These are phyloP conservation scores for Oreochromis mossambicus DNA, from an alignment of 2,797 vertebrate genomes.

Conservation along the genomic window DNA sequence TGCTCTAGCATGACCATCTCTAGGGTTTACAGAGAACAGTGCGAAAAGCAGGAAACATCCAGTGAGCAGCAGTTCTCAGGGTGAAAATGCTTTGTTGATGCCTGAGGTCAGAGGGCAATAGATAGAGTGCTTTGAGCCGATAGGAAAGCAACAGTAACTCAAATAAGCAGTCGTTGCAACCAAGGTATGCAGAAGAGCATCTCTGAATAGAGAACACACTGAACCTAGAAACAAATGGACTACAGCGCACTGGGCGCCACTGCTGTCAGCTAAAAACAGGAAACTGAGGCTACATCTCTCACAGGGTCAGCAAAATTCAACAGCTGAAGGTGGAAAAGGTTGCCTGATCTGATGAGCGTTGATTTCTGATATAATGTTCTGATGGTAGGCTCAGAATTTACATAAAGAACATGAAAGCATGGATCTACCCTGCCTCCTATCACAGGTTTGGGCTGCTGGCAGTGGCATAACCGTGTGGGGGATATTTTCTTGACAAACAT, in stretches of 20 bases:
- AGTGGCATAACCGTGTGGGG: neutral
- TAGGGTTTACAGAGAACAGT: neutral
- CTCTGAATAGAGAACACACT: neutral
- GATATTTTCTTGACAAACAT: neutral
- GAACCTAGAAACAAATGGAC: neutral
- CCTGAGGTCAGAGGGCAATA: conserved; percentile 44
- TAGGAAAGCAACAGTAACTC: neutral
- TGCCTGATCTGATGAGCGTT: neutral
- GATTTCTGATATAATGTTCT: neutral
- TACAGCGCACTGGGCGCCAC: neutral
- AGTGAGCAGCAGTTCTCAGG: conserved; percentile 8
- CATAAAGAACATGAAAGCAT: neutral
- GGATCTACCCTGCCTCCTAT: neutral
- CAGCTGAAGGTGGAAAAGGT: neutral
- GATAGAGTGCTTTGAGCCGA: neutral
- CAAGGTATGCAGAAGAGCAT: neutral
- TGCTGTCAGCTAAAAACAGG: neutral
- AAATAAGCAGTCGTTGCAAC: neutral
- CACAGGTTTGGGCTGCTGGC: neutral
- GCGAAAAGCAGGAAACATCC: neutral
- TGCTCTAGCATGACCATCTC: neutral
- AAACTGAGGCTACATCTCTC: neutral
- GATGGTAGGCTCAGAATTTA: neutral
- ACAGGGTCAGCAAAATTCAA: neutral
- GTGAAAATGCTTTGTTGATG: conserved; percentile 43